Base-by-base conservation (phyloP, 2,113 vertebrate genomes). In the Mixornis gularis region DNA sequence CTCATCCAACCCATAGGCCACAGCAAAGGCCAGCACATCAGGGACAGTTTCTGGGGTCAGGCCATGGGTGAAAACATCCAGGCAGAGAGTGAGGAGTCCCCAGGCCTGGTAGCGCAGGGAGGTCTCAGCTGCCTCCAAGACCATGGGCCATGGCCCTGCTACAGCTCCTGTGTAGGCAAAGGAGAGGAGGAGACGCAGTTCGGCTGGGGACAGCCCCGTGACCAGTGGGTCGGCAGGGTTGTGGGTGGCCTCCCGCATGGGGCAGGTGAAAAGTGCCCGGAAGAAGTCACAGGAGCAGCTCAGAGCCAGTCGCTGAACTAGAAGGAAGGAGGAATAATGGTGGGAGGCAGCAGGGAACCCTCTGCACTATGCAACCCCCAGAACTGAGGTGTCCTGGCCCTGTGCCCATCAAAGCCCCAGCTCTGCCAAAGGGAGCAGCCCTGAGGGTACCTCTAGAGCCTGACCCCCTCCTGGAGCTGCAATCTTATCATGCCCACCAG, bases 251-350 rank as follows among this genome's bases (percentile, higher is more conserved):
- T 99, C 99, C 46, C 77, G 97, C 99, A 99, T 99, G 41, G 98
- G 98, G 12, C 98, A 98, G 60, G 98, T 98, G 92, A 99, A 98
- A 98, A 99, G 99, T 24, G 97, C 98, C 12, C 98, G 97, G 95
- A 99, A 99, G 97, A 98, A 99, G 83, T 98, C 98, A 30, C 98
- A 99, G 97, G 98, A 98, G 30, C 98, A 98, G 49, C 98, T 98
- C 93, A 99, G 95, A 66, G 98, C 94, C 70, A 98, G 96, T 92
- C 98, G 98, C 93, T 99, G 99, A 59, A 98, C 99, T 99, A 83
- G 25, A 90, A 62, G 40, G 44, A 87, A 88, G 84, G 51, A 84
- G 83, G 51, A 85, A 62, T 53, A 92, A 51, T 0, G 6, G 17
- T 34, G 73, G 26, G 36, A 43, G 30, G 52, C 26, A 81, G 32